A percentile compares a stretch with the other conserved stretches of the same genome.
These are phyloP conservation scores for Phaedon cochleariae DNA, from an alignment of 2,888 invertebrate genomes.

Conservation along the genomic window DNA sequence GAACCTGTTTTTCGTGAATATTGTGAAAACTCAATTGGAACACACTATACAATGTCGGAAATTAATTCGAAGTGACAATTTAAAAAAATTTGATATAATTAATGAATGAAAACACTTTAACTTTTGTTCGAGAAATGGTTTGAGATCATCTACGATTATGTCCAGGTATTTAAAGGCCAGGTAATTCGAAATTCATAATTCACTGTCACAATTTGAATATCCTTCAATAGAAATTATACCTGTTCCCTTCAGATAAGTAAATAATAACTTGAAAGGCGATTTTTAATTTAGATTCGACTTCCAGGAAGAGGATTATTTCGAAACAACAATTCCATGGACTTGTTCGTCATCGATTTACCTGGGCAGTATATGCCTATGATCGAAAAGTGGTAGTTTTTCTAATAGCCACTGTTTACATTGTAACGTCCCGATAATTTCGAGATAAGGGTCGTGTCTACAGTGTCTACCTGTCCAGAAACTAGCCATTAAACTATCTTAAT, in stretches of 20 bases:
- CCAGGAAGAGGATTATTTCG: background rate
- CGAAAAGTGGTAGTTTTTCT: background rate
- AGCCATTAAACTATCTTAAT: conserved; percentile 14
- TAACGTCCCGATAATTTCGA: background rate
- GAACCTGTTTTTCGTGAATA: no score
- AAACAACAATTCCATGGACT: background rate
- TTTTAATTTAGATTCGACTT: background rate
- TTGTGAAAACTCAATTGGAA: no score
- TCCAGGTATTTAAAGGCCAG: background rate
- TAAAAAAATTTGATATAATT: no score
- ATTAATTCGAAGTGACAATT: no score
- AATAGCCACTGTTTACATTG: conserved; percentile 1
- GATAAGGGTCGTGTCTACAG: conserved; percentile 9
- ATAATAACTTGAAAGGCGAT: background rate
- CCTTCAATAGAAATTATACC: background rate
- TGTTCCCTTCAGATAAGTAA: background rate
- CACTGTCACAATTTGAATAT: background rate
- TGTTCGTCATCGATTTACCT: background rate
- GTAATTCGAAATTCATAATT: background rate
- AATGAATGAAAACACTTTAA: no score
- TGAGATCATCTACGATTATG: background rate
- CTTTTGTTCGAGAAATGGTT: no score
- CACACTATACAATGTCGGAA: no score
- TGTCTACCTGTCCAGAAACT: background rate
- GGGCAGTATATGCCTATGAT: background rate